A percentile compares a stretch with the other conserved stretches of the same genome.
Conservation (phyloP, 2,888 invertebrate species). For the Andrena dorsata region DNA sequence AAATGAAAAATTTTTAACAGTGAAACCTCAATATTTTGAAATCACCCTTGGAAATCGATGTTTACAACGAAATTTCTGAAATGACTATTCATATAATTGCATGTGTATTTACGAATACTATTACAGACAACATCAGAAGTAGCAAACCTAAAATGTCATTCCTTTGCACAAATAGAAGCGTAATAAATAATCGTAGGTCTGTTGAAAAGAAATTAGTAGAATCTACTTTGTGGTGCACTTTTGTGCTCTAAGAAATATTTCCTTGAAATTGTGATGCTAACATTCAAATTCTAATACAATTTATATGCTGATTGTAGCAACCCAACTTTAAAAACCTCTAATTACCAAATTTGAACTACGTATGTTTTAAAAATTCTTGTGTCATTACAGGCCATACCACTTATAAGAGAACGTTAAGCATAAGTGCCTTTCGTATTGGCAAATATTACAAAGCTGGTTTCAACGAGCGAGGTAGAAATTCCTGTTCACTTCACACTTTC, state of each 20-base stretch:
- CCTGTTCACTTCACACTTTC: constrained; percentile 45
- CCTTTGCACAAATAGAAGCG: no score
- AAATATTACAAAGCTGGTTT: constrained; percentile 29
- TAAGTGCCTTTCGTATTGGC: constrained; percentile 4
- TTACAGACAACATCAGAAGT: no score
- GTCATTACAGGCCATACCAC: neutral
- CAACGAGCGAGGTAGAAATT: constrained; percentile 28
- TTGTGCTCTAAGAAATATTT: neutral
- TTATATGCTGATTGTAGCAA: neutral
- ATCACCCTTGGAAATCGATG: no score
- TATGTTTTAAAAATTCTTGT: neutral
- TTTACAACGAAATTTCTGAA: no score
- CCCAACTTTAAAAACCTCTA: neutral
- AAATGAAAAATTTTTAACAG: no score
- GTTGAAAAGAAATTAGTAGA: no score
- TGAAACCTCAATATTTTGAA: no score
- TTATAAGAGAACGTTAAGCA: neutral
- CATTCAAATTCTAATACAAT: neutral
- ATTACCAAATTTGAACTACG: constrained; percentile 9
- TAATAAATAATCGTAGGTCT: no score
- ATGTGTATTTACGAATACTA: no score
- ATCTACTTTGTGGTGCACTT: no score
- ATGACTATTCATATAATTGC: no score
- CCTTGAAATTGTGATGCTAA: neutral
- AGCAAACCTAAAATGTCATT: no score